Conservation (phyloP, 2,113 vertebrate species). For the Procavia capensis region DNA sequence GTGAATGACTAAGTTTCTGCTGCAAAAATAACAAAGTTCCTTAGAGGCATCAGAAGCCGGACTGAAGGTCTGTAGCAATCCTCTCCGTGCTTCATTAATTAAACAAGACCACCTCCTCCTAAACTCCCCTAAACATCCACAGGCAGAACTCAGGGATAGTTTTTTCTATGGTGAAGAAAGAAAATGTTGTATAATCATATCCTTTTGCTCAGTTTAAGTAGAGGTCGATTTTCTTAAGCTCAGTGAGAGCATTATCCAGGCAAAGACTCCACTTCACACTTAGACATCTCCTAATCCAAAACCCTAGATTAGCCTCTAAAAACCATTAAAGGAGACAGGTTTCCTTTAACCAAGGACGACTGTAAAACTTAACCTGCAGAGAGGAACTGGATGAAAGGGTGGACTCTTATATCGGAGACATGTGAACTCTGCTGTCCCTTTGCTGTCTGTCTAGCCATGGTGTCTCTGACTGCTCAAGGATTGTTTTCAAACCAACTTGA, state of each 20-base stretch:
- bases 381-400: background rate
- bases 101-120: conserved; percentile 32
- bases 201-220: conserved; percentile 60
- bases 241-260: conserved; percentile 43
- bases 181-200: background rate
- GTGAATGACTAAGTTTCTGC: conserved; percentile 41
- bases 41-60: conserved; percentile 14
- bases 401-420: background rate
- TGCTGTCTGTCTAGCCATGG: conserved; percentile 69
- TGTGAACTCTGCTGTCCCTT: conserved; percentile 40
- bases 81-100: conserved; percentile 61
- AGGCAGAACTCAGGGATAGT: background rate
- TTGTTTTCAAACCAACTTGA: conserved; percentile 75
- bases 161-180: conserved; percentile 26
- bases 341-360: conserved; percentile 21
- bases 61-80: background rate
- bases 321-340: background rate
- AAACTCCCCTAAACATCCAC: background rate
- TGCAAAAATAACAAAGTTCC: conserved; percentile 52
- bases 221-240: conserved; percentile 47
- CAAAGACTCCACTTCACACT: background rate
- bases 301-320: background rate
- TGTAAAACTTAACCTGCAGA: conserved; percentile 1
- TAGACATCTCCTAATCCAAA: conserved; percentile 32
- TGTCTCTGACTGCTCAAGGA: conserved; percentile 70